A percentile compares a stretch with the other conserved stretches of the same genome.
Conservation (phyloP, 2,888 invertebrate genomes). For the Drosophila neonasuta region DNA sequence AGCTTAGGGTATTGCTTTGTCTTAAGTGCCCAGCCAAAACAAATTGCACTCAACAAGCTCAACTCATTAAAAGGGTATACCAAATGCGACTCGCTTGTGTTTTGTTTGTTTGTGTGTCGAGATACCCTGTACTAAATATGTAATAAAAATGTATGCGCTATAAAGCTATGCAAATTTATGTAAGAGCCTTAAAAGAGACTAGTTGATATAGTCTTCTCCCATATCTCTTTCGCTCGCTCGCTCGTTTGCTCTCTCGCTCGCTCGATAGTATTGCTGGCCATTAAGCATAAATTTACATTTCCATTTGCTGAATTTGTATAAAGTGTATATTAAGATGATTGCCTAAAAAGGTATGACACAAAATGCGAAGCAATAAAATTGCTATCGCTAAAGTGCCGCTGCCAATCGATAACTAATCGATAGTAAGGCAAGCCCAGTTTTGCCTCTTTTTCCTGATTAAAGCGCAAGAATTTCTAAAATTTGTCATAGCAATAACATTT, state of each 20-base stretch:
- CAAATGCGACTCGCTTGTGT: not conserved
- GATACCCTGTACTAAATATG: constrained; percentile 19
- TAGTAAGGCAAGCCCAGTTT: not conserved
- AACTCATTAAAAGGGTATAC: constrained; percentile 14
- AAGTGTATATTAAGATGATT: not conserved
- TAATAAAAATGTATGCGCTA: constrained; percentile 14
- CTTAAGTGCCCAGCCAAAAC: not conserved
- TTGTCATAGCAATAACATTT: not conserved
- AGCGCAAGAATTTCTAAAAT: too few species aligned
- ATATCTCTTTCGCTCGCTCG: not conserved
- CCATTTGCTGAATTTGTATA: constrained; percentile 9
- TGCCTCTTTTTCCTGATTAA: not conserved
- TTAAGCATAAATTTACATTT: constrained; percentile 4
- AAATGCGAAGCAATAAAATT: not conserved
- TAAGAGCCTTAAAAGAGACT: constrained; percentile 28
- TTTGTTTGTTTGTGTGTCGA: too few species aligned
- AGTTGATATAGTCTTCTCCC: constrained; percentile 12
- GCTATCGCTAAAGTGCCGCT: not conserved
- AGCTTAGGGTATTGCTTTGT: constrained; percentile 29
- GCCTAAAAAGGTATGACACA: not conserved
- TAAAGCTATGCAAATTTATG: constrained; percentile 47
- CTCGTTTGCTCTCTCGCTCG: not conserved
- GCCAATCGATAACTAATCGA: not conserved
- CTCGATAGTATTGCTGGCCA: constrained; percentile 16
- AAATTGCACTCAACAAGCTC: not conserved